Base-by-base conservation (phyloP, 2,888 invertebrate genomes). In the Tinea trinotella region DNA sequence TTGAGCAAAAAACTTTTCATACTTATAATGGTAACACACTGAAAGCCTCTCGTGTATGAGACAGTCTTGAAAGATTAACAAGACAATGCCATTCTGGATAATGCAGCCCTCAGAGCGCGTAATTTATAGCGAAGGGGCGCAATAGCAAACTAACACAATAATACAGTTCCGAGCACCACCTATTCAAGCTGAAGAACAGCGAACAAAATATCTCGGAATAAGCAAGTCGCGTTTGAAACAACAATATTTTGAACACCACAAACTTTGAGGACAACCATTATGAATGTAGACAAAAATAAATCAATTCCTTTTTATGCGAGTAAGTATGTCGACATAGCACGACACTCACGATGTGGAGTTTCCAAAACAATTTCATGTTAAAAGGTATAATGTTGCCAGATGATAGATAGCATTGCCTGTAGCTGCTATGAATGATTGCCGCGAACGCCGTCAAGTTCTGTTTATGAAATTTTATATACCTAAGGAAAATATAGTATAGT, bases 71-170 rank as follows among this genome's bases (percentile, higher is more conserved):
- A 58, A 57, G 57, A 62, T 59, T 61, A 61, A 56, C 59, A 54
- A 62, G 60, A 59, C 59, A 61, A 62, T 60, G 60, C 56, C 57
- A 52, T 58, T 58, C 58, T 57, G 61, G 59, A 60, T 62, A 61
- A 61, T 59, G 58, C 57, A 60, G 56, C 60, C 59, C 48, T 61
- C 58, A 52, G 58, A 56, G 57, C 48, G 57, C 55, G 57, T 56
- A 59, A 60, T 62, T 62, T 61, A 62, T 57, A 59, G 59, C 60
- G 57, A 62, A 59, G 49, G 55, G 55, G 55, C 56, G 54, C 54
- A 55, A 22, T 35, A 19, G 15, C 50, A 35, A 54, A 36, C 56
- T 52, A 56, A 54, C 54, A 57, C 56, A 36, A 18, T 48, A n/a
- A 48, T 48, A 48, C n/a, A 10, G 48, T 18, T 48, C 12, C 2